Evolutionary conservation across 1,140 invertebrate genomes (phyloP).

Genomic region (Drosophila miranda): DNA sequence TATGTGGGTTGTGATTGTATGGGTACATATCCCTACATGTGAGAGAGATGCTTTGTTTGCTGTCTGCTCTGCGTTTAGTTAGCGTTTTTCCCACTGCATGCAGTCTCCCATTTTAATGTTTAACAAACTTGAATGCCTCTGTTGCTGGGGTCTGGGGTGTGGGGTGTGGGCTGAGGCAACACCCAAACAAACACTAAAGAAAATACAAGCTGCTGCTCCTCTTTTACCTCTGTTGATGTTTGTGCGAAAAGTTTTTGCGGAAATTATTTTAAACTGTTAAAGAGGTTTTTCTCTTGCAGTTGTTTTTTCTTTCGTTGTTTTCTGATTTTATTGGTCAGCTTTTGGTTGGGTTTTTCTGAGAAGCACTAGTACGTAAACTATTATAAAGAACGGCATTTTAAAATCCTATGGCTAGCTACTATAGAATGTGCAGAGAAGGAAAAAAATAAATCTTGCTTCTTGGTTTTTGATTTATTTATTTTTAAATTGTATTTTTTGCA

Average conservation of each 20-base stretch:
- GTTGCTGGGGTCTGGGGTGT: conserved; percentile 1
- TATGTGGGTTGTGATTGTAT: conserved; percentile 15
- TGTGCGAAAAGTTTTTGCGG: conserved; percentile 32
- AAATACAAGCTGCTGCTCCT: conserved; percentile 30
- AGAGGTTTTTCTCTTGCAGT: conserved; percentile 13
- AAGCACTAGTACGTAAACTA: too few relatives aligned
- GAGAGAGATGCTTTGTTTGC: conserved; percentile 41
- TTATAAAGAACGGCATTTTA: too few relatives aligned
- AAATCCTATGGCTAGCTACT: too few relatives aligned
- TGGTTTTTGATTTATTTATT: too few relatives aligned
- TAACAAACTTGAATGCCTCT: conserved; percentile 64
- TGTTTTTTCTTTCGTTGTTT: conserved; percentile 23
- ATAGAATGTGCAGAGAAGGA: too few relatives aligned
- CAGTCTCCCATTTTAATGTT: conserved; percentile 67
- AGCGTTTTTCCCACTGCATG: conserved; percentile 53
- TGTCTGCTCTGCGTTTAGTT: conserved; percentile 63
- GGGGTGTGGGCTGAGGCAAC: conserved; percentile 4
- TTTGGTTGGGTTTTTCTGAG: not conserved
- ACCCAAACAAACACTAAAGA: conserved; percentile 51
- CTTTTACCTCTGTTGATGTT: conserved; percentile 9
- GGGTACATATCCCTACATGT: conserved; percentile 11
- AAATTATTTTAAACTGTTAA: conserved; percentile 63
- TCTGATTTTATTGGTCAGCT: conserved; percentile 22
- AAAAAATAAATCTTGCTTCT: too few relatives aligned
- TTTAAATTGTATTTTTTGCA: too few relatives aligned